A percentile compares a stretch with the other conserved stretches of the same genome.
phyloP scores from a whole-genome alignment of 2,113 vertebrate genomes.

The Cyprinodon tularosa region DNA sequence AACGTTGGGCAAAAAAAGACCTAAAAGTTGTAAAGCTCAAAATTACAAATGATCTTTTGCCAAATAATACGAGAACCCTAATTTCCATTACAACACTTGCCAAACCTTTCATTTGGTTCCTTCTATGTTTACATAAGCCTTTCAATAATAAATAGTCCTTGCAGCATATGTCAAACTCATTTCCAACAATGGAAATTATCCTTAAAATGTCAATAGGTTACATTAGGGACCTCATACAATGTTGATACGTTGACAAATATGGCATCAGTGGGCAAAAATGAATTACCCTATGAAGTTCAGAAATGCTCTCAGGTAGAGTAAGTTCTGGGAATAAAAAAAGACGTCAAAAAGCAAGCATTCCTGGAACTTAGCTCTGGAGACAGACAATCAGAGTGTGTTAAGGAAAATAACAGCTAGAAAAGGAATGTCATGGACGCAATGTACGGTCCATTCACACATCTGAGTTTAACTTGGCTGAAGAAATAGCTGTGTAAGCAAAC shows the following conservation, averaged over 20 bases:
- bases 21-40: too few species aligned
- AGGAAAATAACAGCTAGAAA: constrained; percentile 56
- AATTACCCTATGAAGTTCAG: neutral
- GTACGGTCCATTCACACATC: constrained; percentile 66
- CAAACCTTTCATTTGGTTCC: too few species aligned
- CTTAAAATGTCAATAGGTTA: neutral
- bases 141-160: too few species aligned
- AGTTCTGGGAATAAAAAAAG: constrained; percentile 31
- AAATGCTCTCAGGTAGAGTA: constrained; percentile 11
- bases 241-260: neutral
- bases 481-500: constrained; percentile 75
- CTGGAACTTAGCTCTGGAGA: constrained; percentile 42
- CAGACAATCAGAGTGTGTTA: constrained; percentile 28
- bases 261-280: neutral
- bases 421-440: constrained; percentile 70
- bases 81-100: too few species aligned
- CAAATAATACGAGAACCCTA: too few species aligned
- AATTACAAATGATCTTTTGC: too few species aligned
- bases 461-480: constrained; percentile 82
- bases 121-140: too few species aligned
- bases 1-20: too few species aligned
- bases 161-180: neutral
- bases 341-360: constrained; percentile 42
- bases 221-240: neutral
- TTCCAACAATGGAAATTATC: neutral